A percentile compares a stretch with the other conserved stretches of the same genome.
These are phyloP conservation scores for Trypoxylus dichotomus DNA, from an alignment of 1,140 invertebrate species.

Conservation along the genomic window DNA sequence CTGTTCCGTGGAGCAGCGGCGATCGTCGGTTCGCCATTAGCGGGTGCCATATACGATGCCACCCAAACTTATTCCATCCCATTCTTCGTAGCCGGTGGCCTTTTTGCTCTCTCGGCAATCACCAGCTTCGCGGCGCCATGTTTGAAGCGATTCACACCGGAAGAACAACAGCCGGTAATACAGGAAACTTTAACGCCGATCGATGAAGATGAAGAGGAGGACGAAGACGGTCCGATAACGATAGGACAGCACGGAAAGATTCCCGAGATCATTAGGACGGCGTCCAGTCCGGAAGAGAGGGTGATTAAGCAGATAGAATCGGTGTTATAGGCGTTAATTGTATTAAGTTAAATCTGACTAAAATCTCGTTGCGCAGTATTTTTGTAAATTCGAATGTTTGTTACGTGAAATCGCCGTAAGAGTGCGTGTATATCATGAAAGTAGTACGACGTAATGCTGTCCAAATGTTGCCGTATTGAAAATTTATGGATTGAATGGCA, in stretches of 20 bases:
- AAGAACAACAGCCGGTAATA: constrained; percentile 59
- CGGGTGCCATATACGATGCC: constrained; percentile 85
- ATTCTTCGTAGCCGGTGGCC: constrained; percentile 88
- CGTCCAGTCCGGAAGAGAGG: constrained; percentile 60
- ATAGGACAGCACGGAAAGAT: constrained; percentile 55
- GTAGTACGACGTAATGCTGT: no score
- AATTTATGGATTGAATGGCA: no score
- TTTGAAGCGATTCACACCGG: constrained; percentile 62
- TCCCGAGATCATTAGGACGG: constrained; percentile 56
- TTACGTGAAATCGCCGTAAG: no score
- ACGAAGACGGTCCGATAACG: constrained; percentile 74
- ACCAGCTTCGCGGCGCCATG: constrained; percentile 83
- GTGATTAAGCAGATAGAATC: constrained; percentile 70
- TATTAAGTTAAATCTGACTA: neutral
- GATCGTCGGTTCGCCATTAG: constrained; percentile 79
- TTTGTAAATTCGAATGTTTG: neutral
- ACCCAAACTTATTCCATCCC: constrained; percentile 84
- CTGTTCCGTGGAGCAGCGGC: constrained; percentile 91
- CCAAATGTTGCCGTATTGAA: no score
- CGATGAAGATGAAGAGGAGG: constrained; percentile 77
- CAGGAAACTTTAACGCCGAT: constrained; percentile 75
- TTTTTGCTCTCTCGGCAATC: constrained; percentile 83
- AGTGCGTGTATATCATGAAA: no score
- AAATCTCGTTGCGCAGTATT: neutral
- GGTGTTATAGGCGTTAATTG: constrained; percentile 57